Percentiles rank a stretch among this genome's conserved stretches.
phyloP scores from a whole-genome alignment of 2,113 vertebrate species.

The Rhinoptilus africanus region DNA sequence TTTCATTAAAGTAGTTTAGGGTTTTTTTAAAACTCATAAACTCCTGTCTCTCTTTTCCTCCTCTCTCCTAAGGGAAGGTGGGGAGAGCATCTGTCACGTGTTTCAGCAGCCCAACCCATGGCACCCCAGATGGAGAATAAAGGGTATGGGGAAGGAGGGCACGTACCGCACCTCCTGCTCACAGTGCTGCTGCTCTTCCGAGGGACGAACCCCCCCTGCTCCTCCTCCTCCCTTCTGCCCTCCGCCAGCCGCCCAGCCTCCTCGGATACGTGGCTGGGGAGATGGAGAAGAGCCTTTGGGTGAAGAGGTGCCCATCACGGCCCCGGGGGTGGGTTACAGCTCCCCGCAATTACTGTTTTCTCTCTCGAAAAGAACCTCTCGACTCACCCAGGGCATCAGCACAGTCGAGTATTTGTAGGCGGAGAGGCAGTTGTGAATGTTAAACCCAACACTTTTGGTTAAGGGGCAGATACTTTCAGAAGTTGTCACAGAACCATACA shows the following conservation, averaged over 20 bases:
- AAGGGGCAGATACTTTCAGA: background rate
- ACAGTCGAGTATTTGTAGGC: fast-evolving
- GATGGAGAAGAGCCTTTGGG: background rate
- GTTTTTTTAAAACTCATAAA: background rate
- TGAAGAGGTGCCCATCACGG: background rate
- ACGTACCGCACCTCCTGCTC: background rate
- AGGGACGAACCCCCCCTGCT: background rate
- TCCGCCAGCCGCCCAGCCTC: background rate
- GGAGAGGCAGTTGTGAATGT: fast-evolving
- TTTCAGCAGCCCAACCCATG: too few species aligned
- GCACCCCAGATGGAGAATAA: too few species aligned
- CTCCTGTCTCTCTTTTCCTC: background rate
- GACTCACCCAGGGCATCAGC: background rate
- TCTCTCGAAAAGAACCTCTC: background rate
- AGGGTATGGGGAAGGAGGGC: background rate
- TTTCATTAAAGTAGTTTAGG: background rate
- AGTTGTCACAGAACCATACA: background rate
- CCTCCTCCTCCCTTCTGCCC: background rate
- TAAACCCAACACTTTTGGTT: fast-evolving
- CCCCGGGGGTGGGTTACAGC: too few species aligned
- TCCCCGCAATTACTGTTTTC: background rate
- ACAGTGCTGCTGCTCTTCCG: background rate
- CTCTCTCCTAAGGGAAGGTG: background rate
- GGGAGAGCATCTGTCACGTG: too few species aligned
- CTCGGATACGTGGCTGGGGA: background rate